Base-by-base conservation (phyloP, 2,113 vertebrate species). In the Dissostichus mawsoni region DNA sequence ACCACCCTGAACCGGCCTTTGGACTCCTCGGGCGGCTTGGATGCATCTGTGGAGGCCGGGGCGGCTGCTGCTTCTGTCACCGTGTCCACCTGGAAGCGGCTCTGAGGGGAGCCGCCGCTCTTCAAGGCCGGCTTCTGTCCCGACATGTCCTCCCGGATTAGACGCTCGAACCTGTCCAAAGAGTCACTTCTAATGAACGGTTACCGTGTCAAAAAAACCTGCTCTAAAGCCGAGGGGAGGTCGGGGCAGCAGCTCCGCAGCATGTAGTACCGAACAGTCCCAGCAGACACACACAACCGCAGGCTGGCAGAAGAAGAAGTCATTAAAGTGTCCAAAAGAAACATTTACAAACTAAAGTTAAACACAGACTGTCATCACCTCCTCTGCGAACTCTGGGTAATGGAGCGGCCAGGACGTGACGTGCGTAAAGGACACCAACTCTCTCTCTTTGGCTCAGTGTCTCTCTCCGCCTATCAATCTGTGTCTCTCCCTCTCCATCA, bases 51-150 rank as follows among this genome's bases (percentile, higher is more conserved):
- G 67, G 76, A 3, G 23, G 68, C 44, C 17, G 87, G 16, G 6
- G 63, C 2, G 0, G 82, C 11, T 0, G 88, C 78, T 0, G 89
- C 93, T 77, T 99, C 97, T 0, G 95, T 94, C 52, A 99, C 97
- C 55, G 95, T 82, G 53, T 98, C 97, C 94, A 99, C 97, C 90
- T 98, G 97, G 90, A 99, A 99, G 77, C 98, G 96, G 90, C 96
- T 97, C 23, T 96, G 94, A 5, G 96, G 89, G 61, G 96, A 95
- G 75, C 94, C 95, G 74, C 94, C 76, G 7, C 94, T 93, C 83
- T 9, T 82, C 61, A 93, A 45, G 2, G 88, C 73, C 5, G 92
- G 89, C 76, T 89, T 94, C 70, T 92, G 90, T 8, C 90, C 93
- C 1, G 93, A 93, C 93, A 94, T 94, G 71, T 79, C 55, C 29